Evolutionary conservation across 2,113 vertebrate genomes (phyloP).

Genomic region (Aegypius monachus): DNA sequence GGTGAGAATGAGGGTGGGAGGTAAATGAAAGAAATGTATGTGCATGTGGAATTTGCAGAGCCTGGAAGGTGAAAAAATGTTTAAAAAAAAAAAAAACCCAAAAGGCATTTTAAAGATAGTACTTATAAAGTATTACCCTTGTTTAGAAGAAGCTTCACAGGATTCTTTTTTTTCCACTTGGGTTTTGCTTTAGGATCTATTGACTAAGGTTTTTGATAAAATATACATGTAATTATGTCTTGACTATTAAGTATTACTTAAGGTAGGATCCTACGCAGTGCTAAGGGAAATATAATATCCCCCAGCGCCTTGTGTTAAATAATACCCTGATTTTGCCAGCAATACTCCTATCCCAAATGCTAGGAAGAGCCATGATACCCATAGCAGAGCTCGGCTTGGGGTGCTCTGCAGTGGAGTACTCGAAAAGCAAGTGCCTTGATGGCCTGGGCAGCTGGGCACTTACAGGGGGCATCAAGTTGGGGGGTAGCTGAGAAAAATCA

Average conservation of each 20-base stretch:
- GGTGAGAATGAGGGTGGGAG: not conserved
- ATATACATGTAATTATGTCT: not conserved
- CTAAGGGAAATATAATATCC: not conserved
- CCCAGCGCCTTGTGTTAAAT: not conserved
- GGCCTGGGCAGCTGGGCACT: not conserved
- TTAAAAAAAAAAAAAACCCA: not conserved
- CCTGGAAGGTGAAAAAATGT: not conserved
- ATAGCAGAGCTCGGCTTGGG: not conserved
- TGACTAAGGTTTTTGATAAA: not conserved
- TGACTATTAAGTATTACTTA: not conserved
- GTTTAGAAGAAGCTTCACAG: not conserved
- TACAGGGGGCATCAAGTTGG: not conserved
- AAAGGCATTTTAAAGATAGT: not conserved
- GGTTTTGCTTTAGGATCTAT: not conserved
- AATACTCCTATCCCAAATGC: not conserved
- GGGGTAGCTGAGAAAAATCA: not conserved
- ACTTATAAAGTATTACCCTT: not conserved
- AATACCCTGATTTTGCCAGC: not conserved
- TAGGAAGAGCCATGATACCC: not conserved
- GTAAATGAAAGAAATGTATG: not conserved
- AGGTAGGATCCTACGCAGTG: not conserved
- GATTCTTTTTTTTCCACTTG: not conserved
- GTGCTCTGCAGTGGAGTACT: not conserved
- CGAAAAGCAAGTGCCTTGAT: not conserved
- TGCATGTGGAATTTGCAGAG: not conserved